Percentiles rank a stretch among this genome's conserved stretches.
phyloP scores from a whole-genome alignment of 2,113 vertebrate species.

The rat (Rattus norvegicus) region DNA sequence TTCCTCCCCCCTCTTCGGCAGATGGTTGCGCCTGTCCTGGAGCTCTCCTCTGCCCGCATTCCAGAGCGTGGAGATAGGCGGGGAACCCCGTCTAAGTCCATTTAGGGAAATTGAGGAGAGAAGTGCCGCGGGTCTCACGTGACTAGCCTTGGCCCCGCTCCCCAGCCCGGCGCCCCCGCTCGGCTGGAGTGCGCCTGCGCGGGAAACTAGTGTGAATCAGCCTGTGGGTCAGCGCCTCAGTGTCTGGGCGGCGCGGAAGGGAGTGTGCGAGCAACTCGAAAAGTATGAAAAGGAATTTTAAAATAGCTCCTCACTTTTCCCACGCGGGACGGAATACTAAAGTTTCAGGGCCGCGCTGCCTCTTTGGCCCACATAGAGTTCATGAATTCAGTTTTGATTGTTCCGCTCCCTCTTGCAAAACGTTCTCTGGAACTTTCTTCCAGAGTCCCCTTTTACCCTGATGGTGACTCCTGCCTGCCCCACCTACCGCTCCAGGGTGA shows the following conservation, averaged over 20 bases:
- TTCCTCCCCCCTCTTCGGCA: background rate
- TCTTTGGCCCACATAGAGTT: background rate
- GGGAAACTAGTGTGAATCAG: accelerated
- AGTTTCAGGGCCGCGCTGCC: background rate
- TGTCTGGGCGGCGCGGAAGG: background rate
- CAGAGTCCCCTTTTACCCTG: background rate
- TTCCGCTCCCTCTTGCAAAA: background rate
- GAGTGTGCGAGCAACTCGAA: accelerated
- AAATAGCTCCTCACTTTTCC: too few species aligned
- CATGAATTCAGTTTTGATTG: background rate
- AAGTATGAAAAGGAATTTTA: too few species aligned
- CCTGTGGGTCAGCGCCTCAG: background rate
- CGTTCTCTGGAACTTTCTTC: background rate
- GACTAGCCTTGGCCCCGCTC: background rate
- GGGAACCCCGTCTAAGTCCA: conserved; percentile 37
- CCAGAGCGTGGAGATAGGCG: conserved; percentile 13
- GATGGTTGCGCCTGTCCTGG: conserved; percentile 61
- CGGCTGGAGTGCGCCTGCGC: background rate
- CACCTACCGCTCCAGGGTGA: background rate
- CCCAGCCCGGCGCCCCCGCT: accelerated
- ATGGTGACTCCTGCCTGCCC: background rate
- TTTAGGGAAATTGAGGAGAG: conserved; percentile 60
- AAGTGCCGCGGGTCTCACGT: background rate
- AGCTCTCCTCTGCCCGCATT: conserved; percentile 3
- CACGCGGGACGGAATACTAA: background rate